Conservation (phyloP, 2,113 vertebrate genomes). For the Sphyrna mokarran region DNA sequence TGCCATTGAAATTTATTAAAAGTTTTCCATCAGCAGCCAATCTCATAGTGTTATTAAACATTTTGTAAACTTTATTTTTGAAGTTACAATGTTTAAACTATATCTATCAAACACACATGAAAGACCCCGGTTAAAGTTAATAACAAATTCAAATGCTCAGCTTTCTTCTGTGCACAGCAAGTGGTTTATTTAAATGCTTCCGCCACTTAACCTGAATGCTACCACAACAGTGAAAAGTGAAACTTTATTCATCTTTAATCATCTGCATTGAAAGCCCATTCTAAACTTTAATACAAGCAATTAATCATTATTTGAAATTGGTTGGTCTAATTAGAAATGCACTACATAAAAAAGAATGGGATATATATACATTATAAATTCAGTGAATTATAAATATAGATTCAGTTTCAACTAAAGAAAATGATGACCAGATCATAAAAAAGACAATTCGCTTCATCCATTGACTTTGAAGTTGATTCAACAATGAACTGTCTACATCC, state of each 20-base stretch:
- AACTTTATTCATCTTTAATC: constrained; percentile 21
- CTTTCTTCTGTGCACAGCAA: neutral
- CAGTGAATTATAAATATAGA: neutral
- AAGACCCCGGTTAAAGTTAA: neutral
- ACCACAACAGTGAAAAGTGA: constrained; percentile 32
- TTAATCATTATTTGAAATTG: neutral
- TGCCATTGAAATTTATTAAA: neutral
- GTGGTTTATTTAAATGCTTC: constrained; percentile 14
- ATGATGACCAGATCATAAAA: neutral
- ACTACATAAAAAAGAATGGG: neutral
- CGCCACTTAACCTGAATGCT: neutral
- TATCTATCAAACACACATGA: neutral
- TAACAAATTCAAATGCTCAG: neutral
- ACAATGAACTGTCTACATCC: too few relatives aligned
- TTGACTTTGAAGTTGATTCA: neutral
- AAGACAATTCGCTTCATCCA: neutral
- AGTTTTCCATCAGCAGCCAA: neutral
- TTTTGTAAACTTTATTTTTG: neutral
- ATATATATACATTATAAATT: too few relatives aligned
- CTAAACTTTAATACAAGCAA: neutral
- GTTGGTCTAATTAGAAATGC: neutral
- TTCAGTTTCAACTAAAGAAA: neutral
- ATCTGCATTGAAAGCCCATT: neutral
- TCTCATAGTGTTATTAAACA: neutral
- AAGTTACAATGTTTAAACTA: neutral